Conservation (phyloP, 2,888 invertebrate genomes). For the Harpalus rufipes region DNA sequence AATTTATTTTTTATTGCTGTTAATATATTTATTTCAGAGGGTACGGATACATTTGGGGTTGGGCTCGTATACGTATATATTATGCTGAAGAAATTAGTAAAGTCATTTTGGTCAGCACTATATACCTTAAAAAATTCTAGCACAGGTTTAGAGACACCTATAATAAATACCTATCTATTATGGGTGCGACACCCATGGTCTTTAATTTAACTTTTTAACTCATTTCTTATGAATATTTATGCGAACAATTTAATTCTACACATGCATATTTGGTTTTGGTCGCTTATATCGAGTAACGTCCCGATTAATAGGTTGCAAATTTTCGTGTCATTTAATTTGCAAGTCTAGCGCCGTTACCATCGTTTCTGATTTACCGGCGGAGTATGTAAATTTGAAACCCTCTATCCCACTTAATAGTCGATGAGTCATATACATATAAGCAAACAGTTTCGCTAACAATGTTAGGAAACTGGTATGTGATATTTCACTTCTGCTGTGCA, state of each 20-base stretch:
- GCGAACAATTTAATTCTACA: background rate
- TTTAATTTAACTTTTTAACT: too few species aligned
- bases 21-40: too few species aligned
- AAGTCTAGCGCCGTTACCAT: conserved; percentile 10
- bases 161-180: too few species aligned
- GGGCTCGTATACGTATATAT: too few species aligned
- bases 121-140: too few species aligned
- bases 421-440: conserved; percentile 6
- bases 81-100: too few species aligned
- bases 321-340: conserved; percentile 43
- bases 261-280: background rate
- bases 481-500: conserved; percentile 5
- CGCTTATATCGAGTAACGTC: background rate
- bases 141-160: too few species aligned
- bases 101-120: too few species aligned
- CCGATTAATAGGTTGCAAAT: conserved; percentile 20
- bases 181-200: too few species aligned
- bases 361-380: conserved; percentile 8
- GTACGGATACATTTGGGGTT: too few species aligned
- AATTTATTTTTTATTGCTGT: too few species aligned
- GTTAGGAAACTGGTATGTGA: conserved; percentile 2
- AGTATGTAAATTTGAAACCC: conserved; percentile 42
- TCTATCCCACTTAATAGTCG: conserved; percentile 6
- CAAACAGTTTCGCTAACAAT: conserved; percentile 25
- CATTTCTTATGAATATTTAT: too few species aligned